Evolutionary conservation across 1,140 invertebrate species (phyloP), one percentile per base, ranked within the genome.

Genomic region (Drosophila pandora): DNA sequence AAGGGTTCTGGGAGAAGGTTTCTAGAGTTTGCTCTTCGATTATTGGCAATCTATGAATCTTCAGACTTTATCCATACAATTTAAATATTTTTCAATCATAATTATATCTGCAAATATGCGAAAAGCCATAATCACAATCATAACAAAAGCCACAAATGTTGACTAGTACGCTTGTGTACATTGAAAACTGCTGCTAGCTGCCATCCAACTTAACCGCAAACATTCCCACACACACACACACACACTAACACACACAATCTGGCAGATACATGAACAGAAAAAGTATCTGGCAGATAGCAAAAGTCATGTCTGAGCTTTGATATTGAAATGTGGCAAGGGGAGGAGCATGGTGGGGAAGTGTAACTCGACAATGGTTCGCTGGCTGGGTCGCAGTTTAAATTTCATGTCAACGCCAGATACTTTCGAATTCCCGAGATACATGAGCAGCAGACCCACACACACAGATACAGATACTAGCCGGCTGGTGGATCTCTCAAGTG

Each of bases 371-470:
- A 65, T 53, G 50, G 9, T 21, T 53, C 3, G 30, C 50, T 68
- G 59, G 25, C 59, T 57, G 50, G 65, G 50, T 57, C 65, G 64
- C 65, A 69, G 73, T 76, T 76, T 60, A 76, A 76, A 69, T 67
- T 67, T 79, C 45, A 79, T 79, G 76, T 78, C 76, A 78, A 60
- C 62, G 74, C 50, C 73, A 76, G 73, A 76, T 69, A 61, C 73
- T 69, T 64, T 69, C 50, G 63, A 43, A 41, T 63, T 34, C 58
- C 37, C 17, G 58, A 65, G 63, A 55, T 62, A 41, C 30, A 39
- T 17, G 30, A 28, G 13, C 13, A 61, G 58, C 54, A 55, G 22
- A 32, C n/a, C 23, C 25, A 49, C 39, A 53, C 41, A 37, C 17
- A 43, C 21, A 47, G 43, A 34, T 23, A 49, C 28, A 45, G 50